Evolutionary conservation across 2,113 vertebrate species (phyloP), one percentile per base, ranked within the genome.

Genomic region (Triplophysa dalaica): DNA sequence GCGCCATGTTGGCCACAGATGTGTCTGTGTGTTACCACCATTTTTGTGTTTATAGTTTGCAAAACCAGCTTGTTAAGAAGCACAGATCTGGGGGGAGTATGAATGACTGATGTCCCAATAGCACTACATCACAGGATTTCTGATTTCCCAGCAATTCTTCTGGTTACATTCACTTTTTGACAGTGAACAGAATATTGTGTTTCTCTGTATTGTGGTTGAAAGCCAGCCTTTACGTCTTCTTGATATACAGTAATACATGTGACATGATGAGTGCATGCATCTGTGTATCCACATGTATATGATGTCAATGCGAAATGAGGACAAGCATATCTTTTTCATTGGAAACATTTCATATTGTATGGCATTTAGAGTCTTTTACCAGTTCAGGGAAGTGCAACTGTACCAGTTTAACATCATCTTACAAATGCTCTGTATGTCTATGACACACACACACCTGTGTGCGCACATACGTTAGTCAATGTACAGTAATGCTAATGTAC

Each of bases 31-130:
- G 38, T 75, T 43, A 48, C 58, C 43, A 63, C 73, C 21, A 17
- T 62, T 63, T 58, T 75, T 75, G 22, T 50, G 73, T 63, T 63
- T 75, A 61, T 48, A 11, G 3, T n/a, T 50, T 5, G 7, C 21
- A n/a, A 62, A 75, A 75, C 58, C 41, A 48, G 22, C 73, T 75
- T 75, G 41, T 63, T 75, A 75, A 63, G 58, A 63, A n/a, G 14
- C 54, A 13, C 41, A 63, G 41, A 43, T 61, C 50, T 50, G 73
- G 48, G 45, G 24, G 38, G 6, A 61, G 43, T 12, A 74, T 16
- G 13, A 29, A n/a, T 62, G 43, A 48, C 21, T 22, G 56, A 62
- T 52, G 50, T 3, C 13, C 54, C 19, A 21, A 58, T 58, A 21
- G 19, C 8, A 45, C 43, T 45, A 61, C 48, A 70, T 14, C 26